Base-by-base conservation (phyloP, 1,140 invertebrate species). In the Aphelinus certus region DNA sequence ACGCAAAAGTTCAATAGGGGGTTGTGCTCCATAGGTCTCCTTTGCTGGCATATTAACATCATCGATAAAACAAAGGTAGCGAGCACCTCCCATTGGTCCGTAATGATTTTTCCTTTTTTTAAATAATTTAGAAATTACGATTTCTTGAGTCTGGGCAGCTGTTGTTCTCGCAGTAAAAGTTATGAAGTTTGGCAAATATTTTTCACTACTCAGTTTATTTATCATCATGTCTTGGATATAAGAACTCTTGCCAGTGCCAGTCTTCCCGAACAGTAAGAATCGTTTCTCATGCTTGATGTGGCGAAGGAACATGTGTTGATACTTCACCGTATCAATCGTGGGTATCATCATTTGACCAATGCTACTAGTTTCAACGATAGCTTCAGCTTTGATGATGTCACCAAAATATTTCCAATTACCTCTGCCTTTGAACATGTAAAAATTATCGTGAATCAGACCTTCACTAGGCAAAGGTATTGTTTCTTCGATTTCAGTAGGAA, bases 21-120 rank as follows among this genome's bases (percentile, higher is more conserved):
- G 96, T 86, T 97, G 96, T 0, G 96, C 94, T 2, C 96, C 96
- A 82, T 96, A 97, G 1, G 90, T 85, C 86, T 96, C 95, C 82
- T 95, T 94, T 1, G 91, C 90, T 0, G 96, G 96, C 95, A 97
- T 96, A 82, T 97, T 97, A 82, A 98, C 90, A 85, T 98, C 96
- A 84, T 98, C 97, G 57, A 98, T 92, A 86, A 98, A 98, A 55
- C 97, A 92, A 46, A 97, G 90, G 62, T 91, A 91, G 71, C 89
- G 90, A 82, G 94, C 94, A 4, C 92, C 94, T 78, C 91, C 90
- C 2, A 93, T 91, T 2, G 96, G 94, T 0, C 95, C 95, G 86
- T 93, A 97, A 66, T 93, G 91, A 73, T 94, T 93, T 82, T 93
- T 93, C 77, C 93, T 91, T 81, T 91, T 89, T 86, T 96, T 96